Percentiles rank a stretch among this genome's conserved stretches.
Evolutionary conservation across 2,888 invertebrate species (phyloP).

Genomic region (Halictus quadricinctus): DNA sequence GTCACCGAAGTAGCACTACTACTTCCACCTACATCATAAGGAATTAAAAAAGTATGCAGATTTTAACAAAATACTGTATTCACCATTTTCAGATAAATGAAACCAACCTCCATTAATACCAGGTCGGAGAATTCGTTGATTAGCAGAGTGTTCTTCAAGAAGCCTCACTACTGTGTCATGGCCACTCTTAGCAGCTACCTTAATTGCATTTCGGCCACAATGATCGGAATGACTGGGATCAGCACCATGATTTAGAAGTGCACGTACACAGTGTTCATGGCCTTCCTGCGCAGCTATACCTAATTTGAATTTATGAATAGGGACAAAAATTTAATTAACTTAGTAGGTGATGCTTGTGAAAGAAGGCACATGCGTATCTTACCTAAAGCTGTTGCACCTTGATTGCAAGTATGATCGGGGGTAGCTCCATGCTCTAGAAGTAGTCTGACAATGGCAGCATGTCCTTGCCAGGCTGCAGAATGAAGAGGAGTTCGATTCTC

Average conservation of each 20-base stretch:
- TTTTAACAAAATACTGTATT: background rate
- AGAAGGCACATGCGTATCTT: constrained; percentile 53
- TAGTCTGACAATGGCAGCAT: constrained; percentile 91
- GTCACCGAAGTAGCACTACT: constrained; percentile 82
- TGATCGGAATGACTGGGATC: constrained; percentile 93
- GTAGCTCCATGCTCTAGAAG: constrained; percentile 91
- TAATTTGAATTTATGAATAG: constrained; percentile 73
- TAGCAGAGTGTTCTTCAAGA: constrained; percentile 86
- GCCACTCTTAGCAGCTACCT: constrained; percentile 95
- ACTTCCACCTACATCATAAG: constrained; percentile 78
- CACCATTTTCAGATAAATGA: background rate
- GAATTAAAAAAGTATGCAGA: background rate
- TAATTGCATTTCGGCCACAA: constrained; percentile 93
- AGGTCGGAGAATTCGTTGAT: constrained; percentile 79
- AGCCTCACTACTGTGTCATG: constrained; percentile 92
- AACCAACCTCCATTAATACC: constrained; percentile 78
- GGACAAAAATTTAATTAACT: background rate
- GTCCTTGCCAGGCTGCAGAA: constrained; percentile 98
- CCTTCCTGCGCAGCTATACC: constrained; percentile 98
- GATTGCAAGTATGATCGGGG: constrained; percentile 95
- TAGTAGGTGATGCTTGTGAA: background rate
- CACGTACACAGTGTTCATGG: constrained; percentile 95
- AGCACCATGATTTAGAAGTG: constrained; percentile 91
- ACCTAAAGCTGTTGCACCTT: constrained; percentile 96
- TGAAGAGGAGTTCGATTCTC: constrained; percentile 95